phyloP scores from a whole-genome alignment of 2,113 vertebrate genomes.

The Nicator chloris region DNA sequence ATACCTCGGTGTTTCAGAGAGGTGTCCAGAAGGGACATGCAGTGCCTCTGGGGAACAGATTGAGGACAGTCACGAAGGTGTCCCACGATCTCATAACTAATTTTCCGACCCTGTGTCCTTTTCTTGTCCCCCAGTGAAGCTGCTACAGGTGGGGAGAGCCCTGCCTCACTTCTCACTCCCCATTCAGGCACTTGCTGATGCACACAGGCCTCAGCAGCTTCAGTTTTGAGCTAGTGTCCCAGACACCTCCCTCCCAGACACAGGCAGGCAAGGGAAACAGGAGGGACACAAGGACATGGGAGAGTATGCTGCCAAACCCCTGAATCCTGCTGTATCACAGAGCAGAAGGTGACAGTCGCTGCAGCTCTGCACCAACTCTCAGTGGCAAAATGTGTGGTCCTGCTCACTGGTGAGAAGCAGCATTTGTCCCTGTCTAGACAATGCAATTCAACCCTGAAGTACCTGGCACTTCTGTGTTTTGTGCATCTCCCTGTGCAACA shows the following conservation, averaged over 20 bases:
- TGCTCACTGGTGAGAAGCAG: background rate
- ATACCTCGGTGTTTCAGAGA: background rate
- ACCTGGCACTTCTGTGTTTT: background rate
- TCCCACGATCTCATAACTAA: background rate
- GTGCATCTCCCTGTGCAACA: background rate
- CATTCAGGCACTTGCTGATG: background rate
- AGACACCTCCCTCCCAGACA: background rate
- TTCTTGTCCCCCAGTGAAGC: rapidly evolving
- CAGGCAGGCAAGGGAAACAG: background rate
- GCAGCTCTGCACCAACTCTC: background rate
- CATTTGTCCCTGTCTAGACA: background rate
- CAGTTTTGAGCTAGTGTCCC: background rate
- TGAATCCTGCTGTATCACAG: background rate
- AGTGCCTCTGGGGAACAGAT: background rate
- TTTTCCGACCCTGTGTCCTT: background rate
- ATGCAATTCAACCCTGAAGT: background rate
- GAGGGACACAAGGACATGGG: rapidly evolving
- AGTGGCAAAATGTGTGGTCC: background rate
- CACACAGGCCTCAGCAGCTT: background rate
- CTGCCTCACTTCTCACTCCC: no score
- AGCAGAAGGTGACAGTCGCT: background rate
- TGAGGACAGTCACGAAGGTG: background rate
- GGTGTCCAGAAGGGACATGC: background rate
- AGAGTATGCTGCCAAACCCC: background rate
- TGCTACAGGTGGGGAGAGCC: background rate